phyloP scores from a whole-genome alignment of 2,888 invertebrate genomes.

The Linnaemya tessellans region DNA sequence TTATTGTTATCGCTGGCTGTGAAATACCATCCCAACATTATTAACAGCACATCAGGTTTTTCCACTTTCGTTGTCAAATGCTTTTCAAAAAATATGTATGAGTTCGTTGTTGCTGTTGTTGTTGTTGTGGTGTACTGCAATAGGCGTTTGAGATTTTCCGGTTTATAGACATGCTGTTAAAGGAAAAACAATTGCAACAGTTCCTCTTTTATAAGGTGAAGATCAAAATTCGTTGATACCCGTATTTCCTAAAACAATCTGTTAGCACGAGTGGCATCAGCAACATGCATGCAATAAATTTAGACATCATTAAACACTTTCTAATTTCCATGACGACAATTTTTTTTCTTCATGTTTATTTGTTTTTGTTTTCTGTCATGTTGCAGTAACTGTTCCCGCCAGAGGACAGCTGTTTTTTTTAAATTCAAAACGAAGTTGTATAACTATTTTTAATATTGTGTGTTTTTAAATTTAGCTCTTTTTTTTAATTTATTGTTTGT shows the following conservation, averaged over 20 bases:
- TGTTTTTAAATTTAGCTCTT: not conserved
- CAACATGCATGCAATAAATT: not conserved
- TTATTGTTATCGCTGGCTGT: not conserved
- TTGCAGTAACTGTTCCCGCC: not conserved
- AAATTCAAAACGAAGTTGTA: conserved; percentile 15
- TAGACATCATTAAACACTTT: conserved; percentile 57
- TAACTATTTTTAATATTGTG: conserved; percentile 28
- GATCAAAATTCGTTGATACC: conserved; percentile 17
- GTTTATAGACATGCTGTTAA: not conserved
- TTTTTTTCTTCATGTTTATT: not conserved
- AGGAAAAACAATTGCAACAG: conserved; percentile 1
- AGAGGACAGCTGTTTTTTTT: not conserved
- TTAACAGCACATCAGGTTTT: conserved; percentile 68
- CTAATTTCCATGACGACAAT: conserved; percentile 67
- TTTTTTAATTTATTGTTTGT: conserved; percentile 15
- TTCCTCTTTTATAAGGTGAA: not conserved
- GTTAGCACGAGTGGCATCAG: not conserved
- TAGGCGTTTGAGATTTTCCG: conserved; percentile 23
- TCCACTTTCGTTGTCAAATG: conserved; percentile 71
- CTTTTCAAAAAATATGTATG: conserved; percentile 49
- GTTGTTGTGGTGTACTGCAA: not conserved
- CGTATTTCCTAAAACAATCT: conserved; percentile 59
- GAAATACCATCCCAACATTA: conserved; percentile 7
- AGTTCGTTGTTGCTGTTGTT: too few species aligned
- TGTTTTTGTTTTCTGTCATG: not conserved